Evolutionary conservation across 2,888 invertebrate species (phyloP), one percentile per base, ranked within the genome.

Genomic region (Athetis lepigone): DNA sequence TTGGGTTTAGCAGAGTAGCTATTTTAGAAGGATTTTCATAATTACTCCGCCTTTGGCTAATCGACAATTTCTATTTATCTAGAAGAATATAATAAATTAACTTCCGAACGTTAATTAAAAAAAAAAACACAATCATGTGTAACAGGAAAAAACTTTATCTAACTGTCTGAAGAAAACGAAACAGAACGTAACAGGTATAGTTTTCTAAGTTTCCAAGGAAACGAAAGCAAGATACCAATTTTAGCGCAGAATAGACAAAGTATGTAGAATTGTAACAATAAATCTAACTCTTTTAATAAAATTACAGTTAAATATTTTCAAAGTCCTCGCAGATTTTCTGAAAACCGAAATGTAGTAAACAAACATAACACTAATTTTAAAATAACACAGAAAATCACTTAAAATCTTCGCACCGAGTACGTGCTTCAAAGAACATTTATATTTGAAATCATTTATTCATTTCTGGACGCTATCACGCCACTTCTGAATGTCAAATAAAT

Each of bases 361-460:
- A 11, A 4, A 18, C n/a, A 27, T 11, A 36, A 29, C 18, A 36
- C n/a, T 58, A n/a, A 36, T 36, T 23, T 21, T 1, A 0, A 18
- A 36, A 29, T 42, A 23, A 29, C 6, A 16, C 27, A 23, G 6
- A 52, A 40, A 51, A 27, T 47, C 11, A 11, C 4, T 62, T 69
- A 63, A 55, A 72, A 74, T 63, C 46, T 25, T 11, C 29, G 27
- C 9, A 33, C 25, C 13, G 18, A 45, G 11, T 9, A 51, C 50
- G 56, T 56, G 62, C 37, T 45, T 49, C 16, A 25, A n/a, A 49
- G 61, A 68, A 76, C 25, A 61, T 74, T 49, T 49, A 64, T 59
- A 73, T 72, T 63, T 60, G 54, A 65, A 60, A 66, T 76, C 73
- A 78, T 83, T 79, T 76, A 83, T 82, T 75, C 77, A 79, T 72